Evolutionary conservation across 2,888 invertebrate species (phyloP).

Genomic region (Hypsopygia costalis): DNA sequence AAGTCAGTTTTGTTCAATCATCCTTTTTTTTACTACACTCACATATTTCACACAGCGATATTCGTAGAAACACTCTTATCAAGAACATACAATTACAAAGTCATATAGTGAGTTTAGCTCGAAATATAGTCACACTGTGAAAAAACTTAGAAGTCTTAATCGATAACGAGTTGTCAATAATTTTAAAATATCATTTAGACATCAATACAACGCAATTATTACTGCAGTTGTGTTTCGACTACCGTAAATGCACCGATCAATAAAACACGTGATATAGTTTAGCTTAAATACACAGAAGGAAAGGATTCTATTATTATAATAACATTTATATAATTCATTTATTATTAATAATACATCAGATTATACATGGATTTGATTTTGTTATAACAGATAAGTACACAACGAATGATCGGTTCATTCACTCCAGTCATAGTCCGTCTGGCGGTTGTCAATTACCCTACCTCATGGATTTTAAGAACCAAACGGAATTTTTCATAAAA

Average conservation of each 20-base stretch:
- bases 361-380: too few species aligned
- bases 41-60: not conserved
- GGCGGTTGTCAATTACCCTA: too few species aligned
- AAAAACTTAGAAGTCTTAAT: not conserved
- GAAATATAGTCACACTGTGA: not conserved
- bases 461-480: too few species aligned
- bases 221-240: not conserved
- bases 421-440: too few species aligned
- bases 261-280: too few species aligned
- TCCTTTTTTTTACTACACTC: not conserved
- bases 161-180: not conserved
- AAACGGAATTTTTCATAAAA: too few species aligned
- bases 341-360: too few species aligned
- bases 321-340: too few species aligned
- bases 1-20: not conserved
- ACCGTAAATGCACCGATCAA: constrained; percentile 5
- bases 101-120: not conserved
- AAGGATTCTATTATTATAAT: too few species aligned
- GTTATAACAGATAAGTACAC: too few species aligned
- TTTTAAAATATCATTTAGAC: not conserved
- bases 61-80: not conserved
- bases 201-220: not conserved
- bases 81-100: not conserved
- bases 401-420: constrained; percentile 4
- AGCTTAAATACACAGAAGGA: too few species aligned